phyloP scores from a whole-genome alignment of 2,113 vertebrate species.

The Percopsis transmontana region DNA sequence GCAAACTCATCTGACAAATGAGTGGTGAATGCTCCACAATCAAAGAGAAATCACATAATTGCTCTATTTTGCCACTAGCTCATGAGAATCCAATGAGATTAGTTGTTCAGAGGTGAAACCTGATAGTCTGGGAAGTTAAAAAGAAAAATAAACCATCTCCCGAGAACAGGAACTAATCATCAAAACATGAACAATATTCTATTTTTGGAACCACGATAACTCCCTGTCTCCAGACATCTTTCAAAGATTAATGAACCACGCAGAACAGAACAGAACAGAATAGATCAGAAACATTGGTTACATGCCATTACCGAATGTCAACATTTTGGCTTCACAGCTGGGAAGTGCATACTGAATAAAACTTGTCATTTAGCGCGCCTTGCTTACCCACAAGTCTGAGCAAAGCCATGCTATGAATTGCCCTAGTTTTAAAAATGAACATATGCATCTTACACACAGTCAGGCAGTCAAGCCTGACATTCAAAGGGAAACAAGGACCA shows the following conservation, averaged over 20 bases:
- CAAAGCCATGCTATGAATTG: too few species aligned
- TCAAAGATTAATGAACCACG: neutral
- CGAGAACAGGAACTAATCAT: slow-evolving; percentile 51
- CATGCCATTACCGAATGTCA: slow-evolving; percentile 15
- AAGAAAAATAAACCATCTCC: slow-evolving; percentile 69
- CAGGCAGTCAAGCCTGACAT: neutral
- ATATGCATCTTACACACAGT: slow-evolving; percentile 5
- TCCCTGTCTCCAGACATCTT: slow-evolving; percentile 16
- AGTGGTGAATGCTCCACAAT: slow-evolving; percentile 70
- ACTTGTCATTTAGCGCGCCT: neutral
- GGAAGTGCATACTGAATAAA: neutral
- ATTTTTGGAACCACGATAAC: slow-evolving; percentile 50
- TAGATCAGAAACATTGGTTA: neutral
- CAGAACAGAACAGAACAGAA: neutral
- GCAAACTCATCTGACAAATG: slow-evolving; percentile 71
- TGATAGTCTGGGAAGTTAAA: slow-evolving; percentile 76
- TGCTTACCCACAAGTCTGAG: neutral
- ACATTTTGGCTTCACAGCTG: neutral
- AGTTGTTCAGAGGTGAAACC: slow-evolving; percentile 67
- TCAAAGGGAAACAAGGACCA: too few species aligned
- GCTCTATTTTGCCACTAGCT: slow-evolving; percentile 74
- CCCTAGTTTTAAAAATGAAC: too few species aligned
- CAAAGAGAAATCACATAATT: slow-evolving; percentile 81
- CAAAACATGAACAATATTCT: slow-evolving; percentile 62
- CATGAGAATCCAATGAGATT: slow-evolving; percentile 72